A percentile compares a stretch with the other conserved stretches of the same genome.
These are phyloP conservation scores for Eristalinus aeneus DNA, from an alignment of 2,888 invertebrate genomes.

Conservation along the genomic window DNA sequence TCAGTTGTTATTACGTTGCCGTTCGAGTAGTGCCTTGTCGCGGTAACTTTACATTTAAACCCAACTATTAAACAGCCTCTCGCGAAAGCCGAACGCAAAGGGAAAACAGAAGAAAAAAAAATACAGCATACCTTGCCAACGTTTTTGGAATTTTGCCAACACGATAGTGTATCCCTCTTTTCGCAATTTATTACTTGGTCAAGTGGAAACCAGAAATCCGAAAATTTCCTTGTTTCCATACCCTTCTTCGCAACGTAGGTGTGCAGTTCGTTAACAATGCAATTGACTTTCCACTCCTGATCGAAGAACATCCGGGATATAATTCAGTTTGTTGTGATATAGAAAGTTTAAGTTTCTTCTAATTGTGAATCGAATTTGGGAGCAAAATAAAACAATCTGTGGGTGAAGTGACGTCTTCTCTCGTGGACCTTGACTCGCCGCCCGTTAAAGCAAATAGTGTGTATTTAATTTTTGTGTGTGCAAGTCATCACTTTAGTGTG, in stretches of 20 bases:
- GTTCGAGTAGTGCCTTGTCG: neutral
- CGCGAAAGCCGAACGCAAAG: slow-evolving; percentile 15
- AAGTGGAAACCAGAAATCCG: neutral
- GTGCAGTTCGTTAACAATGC: neutral
- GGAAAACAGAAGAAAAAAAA: neutral
- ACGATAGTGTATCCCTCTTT: slow-evolving; percentile 38
- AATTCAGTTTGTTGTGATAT: neutral
- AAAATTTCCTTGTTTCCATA: neutral
- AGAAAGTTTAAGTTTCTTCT: neutral
- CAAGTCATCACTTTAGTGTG: neutral
- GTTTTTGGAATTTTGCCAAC: slow-evolving; percentile 51
- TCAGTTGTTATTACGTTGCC: slow-evolving; percentile 33
- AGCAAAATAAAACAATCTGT: neutral
- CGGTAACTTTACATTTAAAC: neutral
- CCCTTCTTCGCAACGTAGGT: neutral
- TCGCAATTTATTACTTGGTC: neutral
- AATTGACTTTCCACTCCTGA: neutral
- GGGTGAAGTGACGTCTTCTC: slow-evolving; percentile 7
- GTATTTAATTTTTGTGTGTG: neutral
- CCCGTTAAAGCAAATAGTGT: neutral
- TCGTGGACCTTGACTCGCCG: neutral
- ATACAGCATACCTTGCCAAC: neutral
- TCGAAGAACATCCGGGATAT: neutral
- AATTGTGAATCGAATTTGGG: neutral
- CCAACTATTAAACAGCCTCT: neutral